Conservation (phyloP, 2,797 vertebrate genomes). For the Oreochromis grahami region DNA sequence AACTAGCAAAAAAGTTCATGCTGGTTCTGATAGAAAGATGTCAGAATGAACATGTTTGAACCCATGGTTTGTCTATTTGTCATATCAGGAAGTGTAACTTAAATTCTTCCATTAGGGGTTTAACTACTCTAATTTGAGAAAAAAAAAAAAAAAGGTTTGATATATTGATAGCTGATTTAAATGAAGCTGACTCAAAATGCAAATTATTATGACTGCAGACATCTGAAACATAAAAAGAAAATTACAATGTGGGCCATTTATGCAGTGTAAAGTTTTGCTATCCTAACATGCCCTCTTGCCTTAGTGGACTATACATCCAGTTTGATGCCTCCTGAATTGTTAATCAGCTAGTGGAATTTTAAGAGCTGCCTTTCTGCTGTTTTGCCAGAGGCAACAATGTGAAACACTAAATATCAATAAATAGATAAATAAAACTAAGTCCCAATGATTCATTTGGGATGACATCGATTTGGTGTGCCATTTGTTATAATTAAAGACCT, state of each 20-base stretch:
- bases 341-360: constrained; percentile 58
- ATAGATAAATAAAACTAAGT: background rate
- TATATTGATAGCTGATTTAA: background rate
- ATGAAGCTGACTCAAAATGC: background rate
- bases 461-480: constrained; percentile 34
- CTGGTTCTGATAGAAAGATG: background rate
- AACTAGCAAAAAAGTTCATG: background rate
- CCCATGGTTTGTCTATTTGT: background rate
- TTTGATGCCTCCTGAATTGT: constrained; percentile 51
- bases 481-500: constrained; percentile 23
- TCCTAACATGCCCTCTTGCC: constrained; percentile 30
- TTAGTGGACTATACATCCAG: constrained; percentile 16
- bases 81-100: background rate
- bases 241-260: background rate
- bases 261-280: background rate
- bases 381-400: constrained; percentile 48
- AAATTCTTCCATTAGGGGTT: background rate
- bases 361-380: constrained; percentile 34
- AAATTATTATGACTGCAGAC: background rate
- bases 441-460: constrained; percentile 50
- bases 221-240: background rate
- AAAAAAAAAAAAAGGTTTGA: background rate
- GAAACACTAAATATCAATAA: constrained; percentile 59
- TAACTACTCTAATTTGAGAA: background rate
- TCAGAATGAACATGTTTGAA: background rate